Evolutionary conservation across 2,888 invertebrate genomes (phyloP).

Genomic region (Empis stercorea): DNA sequence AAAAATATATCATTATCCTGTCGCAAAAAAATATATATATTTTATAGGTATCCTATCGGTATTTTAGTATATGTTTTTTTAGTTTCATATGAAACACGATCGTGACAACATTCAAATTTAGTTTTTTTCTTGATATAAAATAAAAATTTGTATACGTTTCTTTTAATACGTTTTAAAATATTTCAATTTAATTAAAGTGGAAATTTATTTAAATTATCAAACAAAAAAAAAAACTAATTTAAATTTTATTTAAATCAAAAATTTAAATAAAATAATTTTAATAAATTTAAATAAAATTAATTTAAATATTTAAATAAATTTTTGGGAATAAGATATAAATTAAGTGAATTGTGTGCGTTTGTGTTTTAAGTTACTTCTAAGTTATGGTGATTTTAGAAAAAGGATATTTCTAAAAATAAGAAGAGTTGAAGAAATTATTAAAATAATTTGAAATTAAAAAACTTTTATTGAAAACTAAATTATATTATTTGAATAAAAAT

Average conservation of each 20-base stretch:
- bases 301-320: not conserved
- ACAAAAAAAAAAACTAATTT: not conserved
- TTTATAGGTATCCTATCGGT: conserved; percentile 11
- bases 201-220: not conserved
- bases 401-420: too few species aligned
- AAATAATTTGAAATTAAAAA: too few species aligned
- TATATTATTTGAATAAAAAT: conserved; percentile 24
- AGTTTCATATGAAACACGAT: conserved; percentile 36
- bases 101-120: conserved; percentile 17
- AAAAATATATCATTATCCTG: too few species aligned
- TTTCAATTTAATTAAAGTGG: not conserved
- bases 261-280: not conserved
- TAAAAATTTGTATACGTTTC: too few species aligned
- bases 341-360: not conserved
- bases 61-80: conserved; percentile 19
- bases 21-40: too few species aligned
- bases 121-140: too few species aligned
- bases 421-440: too few species aligned
- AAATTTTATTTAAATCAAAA: not conserved
- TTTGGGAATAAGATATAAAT: not conserved
- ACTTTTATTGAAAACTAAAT: not conserved
- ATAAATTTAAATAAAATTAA: not conserved
- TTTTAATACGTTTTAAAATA: not conserved
- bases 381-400: not conserved
- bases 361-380: too few species aligned